Percentiles rank a stretch among this genome's conserved stretches.
phyloP scores from a whole-genome alignment of 2,113 vertebrate species.

The Ariopsis seemanni region DNA sequence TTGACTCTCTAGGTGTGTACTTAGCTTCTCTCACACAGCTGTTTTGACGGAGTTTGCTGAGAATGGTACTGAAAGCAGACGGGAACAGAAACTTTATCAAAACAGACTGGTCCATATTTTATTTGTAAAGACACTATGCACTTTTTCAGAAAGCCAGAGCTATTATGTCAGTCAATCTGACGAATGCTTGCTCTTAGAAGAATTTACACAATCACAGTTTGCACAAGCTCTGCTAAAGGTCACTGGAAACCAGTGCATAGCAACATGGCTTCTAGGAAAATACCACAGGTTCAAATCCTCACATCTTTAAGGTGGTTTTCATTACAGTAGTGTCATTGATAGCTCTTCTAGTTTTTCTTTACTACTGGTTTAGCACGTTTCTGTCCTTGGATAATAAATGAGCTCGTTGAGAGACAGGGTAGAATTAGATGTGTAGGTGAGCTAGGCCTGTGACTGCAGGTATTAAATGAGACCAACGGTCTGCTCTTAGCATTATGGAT shows the following conservation, averaged over 20 bases:
- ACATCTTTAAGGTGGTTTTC: background rate
- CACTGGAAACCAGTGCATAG: background rate
- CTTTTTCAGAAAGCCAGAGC: background rate
- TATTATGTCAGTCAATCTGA: background rate
- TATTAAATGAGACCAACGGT: background rate
- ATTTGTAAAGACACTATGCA: background rate
- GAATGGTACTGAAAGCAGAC: background rate
- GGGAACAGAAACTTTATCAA: background rate
- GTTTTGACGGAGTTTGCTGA: background rate
- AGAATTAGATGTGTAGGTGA: background rate
- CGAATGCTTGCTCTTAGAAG: background rate
- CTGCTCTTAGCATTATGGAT: background rate
- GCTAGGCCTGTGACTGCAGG: background rate
- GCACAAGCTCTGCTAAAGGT: background rate
- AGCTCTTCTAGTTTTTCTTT: background rate
- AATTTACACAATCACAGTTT: conserved; percentile 2
- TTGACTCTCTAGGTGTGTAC: background rate
- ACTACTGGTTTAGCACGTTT: background rate
- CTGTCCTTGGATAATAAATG: background rate
- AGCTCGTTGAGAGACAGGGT: background rate
- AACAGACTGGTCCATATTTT: background rate
- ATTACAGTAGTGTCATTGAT: background rate
- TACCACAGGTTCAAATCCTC: background rate
- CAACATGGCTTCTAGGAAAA: conserved; percentile 5
- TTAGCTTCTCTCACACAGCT: background rate